These are phyloP conservation scores for Sus cebifrons DNA, from an alignment of 2,797 vertebrate genomes.

Conservation along the genomic window DNA sequence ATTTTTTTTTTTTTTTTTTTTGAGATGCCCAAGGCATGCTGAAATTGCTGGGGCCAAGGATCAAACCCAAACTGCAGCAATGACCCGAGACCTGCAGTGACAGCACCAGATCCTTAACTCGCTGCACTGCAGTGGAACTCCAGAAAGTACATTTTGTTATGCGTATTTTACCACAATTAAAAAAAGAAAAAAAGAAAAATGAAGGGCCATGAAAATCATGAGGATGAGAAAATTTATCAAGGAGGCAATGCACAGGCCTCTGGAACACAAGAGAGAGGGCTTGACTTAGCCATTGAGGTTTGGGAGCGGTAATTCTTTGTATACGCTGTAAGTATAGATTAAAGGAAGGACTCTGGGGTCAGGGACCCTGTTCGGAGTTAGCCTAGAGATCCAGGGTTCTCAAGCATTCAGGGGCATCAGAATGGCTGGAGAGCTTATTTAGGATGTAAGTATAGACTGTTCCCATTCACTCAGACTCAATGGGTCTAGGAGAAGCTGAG, in stretches of 20 bases:
- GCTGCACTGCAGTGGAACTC: too few relatives aligned
- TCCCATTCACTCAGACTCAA: background rate
- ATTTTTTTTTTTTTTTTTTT: too few relatives aligned
- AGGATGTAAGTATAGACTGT: too few relatives aligned
- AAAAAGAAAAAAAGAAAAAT: background rate
- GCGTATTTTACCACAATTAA: background rate
- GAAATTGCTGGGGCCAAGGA: too few relatives aligned
- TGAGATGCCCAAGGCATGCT: too few relatives aligned
- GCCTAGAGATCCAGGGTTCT: background rate
- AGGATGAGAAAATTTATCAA: background rate
- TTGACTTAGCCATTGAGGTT: accelerated
- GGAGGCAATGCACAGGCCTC: background rate
- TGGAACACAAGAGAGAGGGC: background rate
- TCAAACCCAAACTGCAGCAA: too few relatives aligned
- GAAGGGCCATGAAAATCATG: background rate
- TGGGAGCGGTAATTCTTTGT: too few relatives aligned
- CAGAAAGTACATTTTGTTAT: background rate
- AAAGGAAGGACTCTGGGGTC: background rate
- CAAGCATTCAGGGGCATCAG: too few relatives aligned
- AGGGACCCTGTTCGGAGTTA: background rate
- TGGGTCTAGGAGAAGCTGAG: background rate
- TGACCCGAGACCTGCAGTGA: too few relatives aligned
- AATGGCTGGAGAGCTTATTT: too few relatives aligned
- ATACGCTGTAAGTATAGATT: background rate
- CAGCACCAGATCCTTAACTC: too few relatives aligned